Base-by-base conservation (phyloP, 2,888 invertebrate genomes). In the Dryomyza anilis region DNA sequence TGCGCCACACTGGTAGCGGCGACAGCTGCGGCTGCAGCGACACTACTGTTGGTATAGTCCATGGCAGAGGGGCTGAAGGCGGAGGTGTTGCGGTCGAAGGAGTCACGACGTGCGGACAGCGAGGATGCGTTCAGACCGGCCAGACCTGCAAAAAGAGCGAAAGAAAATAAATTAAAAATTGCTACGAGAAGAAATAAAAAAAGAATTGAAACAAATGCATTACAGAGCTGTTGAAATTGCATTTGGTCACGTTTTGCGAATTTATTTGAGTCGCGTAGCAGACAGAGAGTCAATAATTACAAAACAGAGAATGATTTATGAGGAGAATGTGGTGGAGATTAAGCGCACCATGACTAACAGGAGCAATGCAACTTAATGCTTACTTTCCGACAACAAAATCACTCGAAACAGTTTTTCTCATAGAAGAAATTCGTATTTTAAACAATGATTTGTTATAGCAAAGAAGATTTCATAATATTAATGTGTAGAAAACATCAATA, bases 21-120 rank as follows among this genome's bases (percentile, higher is more conserved):
- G 69, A 83, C 76, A 69, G 84, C 76, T 74, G 82, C 74, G 27
- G 85, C 76, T 14, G 72, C 73, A 71, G 85, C 75, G 16, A 78
- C 76, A 57, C 81, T 76, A 81, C 85, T 76, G 72, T 82, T 79
- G 68, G 78, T 77, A 78, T 87, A 86, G 82, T 90, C 91, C 78
- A 91, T 90, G 77, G 91, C 84, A 69, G 90, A 90, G 63, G 91
- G 91, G 71, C 90, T 91, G 79, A 91, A 91, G 70, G 90, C 90
- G 65, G 91, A 91, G 74, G 90, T 90, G 78, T 89, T 90, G 72
- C 91, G 86, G 80, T 91, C 90, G 83, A 91, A 91, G 27, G 92
- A 92, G 82, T 93, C 93, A 69, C 92, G 86, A 73, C 92, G 86
- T 65, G 90, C 91, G 68, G 87, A 87, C 74, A 89, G 86, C 64